Evolutionary conservation across 2,113 vertebrate genomes (phyloP).

Genomic region (Puntigrus tetrazona): DNA sequence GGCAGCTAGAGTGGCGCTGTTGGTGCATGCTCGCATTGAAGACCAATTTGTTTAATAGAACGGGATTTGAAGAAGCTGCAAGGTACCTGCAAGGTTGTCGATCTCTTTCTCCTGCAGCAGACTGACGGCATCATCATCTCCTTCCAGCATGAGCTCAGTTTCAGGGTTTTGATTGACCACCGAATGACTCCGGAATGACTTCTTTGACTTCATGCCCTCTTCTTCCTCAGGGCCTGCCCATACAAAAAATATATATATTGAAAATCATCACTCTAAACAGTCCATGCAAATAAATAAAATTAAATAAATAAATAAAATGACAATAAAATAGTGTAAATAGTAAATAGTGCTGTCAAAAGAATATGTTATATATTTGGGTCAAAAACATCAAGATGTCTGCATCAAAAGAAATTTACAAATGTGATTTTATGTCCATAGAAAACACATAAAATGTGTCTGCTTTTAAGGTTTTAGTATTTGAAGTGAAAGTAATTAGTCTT

Average conservation of each 20-base stretch:
- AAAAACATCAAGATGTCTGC: too few relatives aligned
- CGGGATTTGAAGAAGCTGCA: background rate
- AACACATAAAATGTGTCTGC: too few relatives aligned
- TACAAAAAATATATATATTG: background rate
- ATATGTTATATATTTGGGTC: too few relatives aligned
- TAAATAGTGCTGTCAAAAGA: too few relatives aligned
- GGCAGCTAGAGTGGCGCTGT: background rate
- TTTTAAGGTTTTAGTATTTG: too few relatives aligned
- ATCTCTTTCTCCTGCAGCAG: constrained; percentile 97
- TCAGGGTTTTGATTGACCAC: constrained; percentile 93
- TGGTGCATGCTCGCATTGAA: background rate
- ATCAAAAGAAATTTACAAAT: too few relatives aligned
- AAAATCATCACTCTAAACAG: background rate
- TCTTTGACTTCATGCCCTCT: constrained; percentile 89
- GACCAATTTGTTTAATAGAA: background rate
- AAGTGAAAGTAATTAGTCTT: too few relatives aligned
- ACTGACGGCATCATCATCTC: constrained; percentile 95
- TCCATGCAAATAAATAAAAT: too few relatives aligned
- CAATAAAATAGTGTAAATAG: too few relatives aligned
- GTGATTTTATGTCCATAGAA: too few relatives aligned
- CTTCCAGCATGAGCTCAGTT: constrained; percentile 96
- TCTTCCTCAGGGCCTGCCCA: constrained; percentile 86
- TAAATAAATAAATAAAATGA: too few relatives aligned
- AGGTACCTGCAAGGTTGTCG: constrained; percentile 97
- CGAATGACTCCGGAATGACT: constrained; percentile 90